A percentile compares a stretch with the other conserved stretches of the same genome.
Evolutionary conservation across 2,888 invertebrate species (phyloP).

Genomic region (Microchrysa polita): DNA sequence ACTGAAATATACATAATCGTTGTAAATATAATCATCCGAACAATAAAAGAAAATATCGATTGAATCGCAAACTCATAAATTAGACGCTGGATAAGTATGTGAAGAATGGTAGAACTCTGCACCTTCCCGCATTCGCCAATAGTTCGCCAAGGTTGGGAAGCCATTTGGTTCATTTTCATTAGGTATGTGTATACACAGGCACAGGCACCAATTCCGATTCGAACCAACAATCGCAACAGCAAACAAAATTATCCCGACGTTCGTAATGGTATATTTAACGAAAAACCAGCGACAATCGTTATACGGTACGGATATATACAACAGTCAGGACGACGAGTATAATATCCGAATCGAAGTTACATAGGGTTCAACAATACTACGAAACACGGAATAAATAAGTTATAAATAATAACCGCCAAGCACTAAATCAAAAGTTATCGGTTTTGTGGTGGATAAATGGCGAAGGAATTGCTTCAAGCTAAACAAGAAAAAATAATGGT

Average conservation of each 20-base stretch:
- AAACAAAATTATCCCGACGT: slow-evolving; percentile 36
- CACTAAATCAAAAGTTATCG: slow-evolving; percentile 65
- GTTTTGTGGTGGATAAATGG: slow-evolving; percentile 54
- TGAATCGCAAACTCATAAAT: slow-evolving; percentile 54
- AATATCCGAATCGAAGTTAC: slow-evolving; percentile 16
- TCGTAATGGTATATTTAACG: slow-evolving; percentile 27
- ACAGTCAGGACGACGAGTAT: slow-evolving; percentile 19
- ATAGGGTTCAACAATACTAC: slow-evolving; percentile 8
- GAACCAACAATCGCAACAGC: slow-evolving; percentile 25
- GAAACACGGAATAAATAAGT: slow-evolving; percentile 60
- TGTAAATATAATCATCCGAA: slow-evolving; percentile 34
- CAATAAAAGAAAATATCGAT: slow-evolving; percentile 50
- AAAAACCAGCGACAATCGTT: slow-evolving; percentile 3
- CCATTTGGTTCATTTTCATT: not conserved
- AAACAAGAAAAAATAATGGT: slow-evolving; percentile 32
- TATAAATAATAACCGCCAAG: slow-evolving; percentile 65
- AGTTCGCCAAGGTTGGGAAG: not conserved
- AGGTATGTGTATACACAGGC: no score
- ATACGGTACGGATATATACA: no score
- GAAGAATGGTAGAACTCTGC: slow-evolving; percentile 14
- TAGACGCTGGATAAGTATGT: slow-evolving; percentile 48
- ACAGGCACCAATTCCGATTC: not conserved
- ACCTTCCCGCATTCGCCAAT: not conserved
- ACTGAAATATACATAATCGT: slow-evolving; percentile 30
- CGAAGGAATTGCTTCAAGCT: slow-evolving; percentile 30